Evolutionary conservation across 2,888 invertebrate genomes (phyloP).

Genomic region (Callinectes sapidus): DNA sequence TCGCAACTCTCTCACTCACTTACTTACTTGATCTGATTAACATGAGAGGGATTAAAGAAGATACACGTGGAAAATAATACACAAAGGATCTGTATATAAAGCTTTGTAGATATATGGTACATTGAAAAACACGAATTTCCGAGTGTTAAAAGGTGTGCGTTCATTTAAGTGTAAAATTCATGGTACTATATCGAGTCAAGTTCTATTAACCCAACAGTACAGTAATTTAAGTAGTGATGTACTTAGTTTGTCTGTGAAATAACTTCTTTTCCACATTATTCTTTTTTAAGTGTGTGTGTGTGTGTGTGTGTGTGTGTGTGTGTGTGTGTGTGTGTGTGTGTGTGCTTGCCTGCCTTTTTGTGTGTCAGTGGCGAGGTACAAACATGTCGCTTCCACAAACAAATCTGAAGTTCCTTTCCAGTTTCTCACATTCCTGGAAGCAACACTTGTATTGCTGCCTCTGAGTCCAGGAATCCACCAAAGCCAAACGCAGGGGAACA

Average conservation of each 20-base stretch:
- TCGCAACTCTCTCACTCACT: background rate
- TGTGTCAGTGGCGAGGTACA: background rate
- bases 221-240: no score
- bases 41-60: background rate
- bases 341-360: background rate
- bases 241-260: background rate
- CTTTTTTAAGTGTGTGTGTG: constrained; percentile 36
- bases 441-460: background rate
- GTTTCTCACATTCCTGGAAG: constrained; percentile 11
- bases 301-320: constrained; percentile 42
- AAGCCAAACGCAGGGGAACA: background rate
- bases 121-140: background rate
- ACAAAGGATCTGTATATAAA: constrained; percentile 12
- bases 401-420: background rate
- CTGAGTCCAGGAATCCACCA: background rate
- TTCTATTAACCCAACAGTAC: no score
- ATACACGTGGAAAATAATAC: background rate
- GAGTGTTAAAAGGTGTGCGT: background rate
- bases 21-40: background rate
- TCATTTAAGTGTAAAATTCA: constrained; percentile 14
- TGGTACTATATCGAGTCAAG: background rate
- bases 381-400: background rate
- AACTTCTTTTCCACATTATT: background rate
- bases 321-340: constrained; percentile 41
- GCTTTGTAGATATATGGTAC: constrained; percentile 21